These are phyloP conservation scores for Nasonia giraulti DNA, from an alignment of 1,140 invertebrate genomes.

Conservation along the genomic window DNA sequence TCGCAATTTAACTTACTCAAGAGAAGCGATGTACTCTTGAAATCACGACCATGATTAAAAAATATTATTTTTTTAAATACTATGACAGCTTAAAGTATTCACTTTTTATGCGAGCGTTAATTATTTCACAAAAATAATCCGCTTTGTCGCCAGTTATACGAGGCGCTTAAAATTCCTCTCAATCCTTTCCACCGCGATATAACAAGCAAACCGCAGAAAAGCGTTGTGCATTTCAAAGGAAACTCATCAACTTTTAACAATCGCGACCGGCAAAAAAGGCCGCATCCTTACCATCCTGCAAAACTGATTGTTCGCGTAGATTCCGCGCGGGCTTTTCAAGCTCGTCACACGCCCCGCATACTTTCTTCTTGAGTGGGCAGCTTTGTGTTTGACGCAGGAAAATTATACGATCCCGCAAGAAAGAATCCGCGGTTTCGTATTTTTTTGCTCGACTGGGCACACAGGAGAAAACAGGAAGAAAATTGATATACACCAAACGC, in stretches of 20 bases:
- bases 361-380: neutral
- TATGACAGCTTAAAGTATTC: no score
- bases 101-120: no score
- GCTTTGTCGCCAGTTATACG: neutral
- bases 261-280: neutral
- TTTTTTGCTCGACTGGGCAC: neutral
- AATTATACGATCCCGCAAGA: neutral
- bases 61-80: no score
- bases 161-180: neutral
- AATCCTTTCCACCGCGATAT: neutral
- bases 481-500: neutral
- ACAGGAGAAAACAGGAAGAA: neutral
- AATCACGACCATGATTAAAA: no score
- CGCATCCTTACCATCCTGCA: neutral
- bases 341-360: neutral
- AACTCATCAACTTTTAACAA: neutral
- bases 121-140: neutral
- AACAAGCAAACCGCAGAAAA: neutral
- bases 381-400: neutral
- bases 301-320: neutral
- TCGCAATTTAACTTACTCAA: no score
- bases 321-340: neutral
- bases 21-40: no score
- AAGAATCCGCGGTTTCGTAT: neutral
- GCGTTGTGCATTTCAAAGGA: neutral